Conservation (phyloP, 2,797 vertebrate species). For the Cetoscarus ocellatus region DNA sequence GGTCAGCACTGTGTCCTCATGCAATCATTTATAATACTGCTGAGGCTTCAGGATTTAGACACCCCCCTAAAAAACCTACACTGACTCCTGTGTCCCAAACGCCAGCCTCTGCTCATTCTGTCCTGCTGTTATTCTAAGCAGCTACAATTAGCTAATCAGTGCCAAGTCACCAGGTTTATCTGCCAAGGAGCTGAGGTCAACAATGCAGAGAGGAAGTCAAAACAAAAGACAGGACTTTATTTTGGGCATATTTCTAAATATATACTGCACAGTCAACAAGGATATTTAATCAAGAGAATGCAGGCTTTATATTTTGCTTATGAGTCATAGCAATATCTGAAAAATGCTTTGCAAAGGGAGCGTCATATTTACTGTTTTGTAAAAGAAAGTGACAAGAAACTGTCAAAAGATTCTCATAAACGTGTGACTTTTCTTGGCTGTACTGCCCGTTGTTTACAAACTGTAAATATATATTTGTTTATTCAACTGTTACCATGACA, state of each 20-base stretch:
- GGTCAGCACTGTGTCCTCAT: conserved; percentile 8
- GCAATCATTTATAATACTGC: neutral
- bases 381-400: too few species aligned
- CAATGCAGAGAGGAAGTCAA: neutral
- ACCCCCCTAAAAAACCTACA: neutral
- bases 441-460: too few species aligned
- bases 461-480: too few species aligned
- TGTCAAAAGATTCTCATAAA: too few species aligned
- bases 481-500: too few species aligned
- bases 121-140: conserved; percentile 21
- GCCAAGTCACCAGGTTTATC: conserved; percentile 2
- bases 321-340: too few species aligned
- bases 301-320: too few species aligned
- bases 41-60: conserved; percentile 12
- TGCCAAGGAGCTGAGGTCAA: conserved; percentile 8
- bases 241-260: neutral
- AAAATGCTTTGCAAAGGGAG: too few species aligned
- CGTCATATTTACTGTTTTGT: too few species aligned
- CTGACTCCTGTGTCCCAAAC: conserved; percentile 31
- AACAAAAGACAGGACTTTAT: neutral
- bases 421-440: too few species aligned
- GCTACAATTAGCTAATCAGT: conserved; percentile 18
- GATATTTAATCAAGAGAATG: neutral
- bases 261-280: neutral
- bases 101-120: conserved; percentile 16